These are phyloP conservation scores for Hemibagrus wyckioides DNA, from an alignment of 2,113 vertebrate species.

Conservation along the genomic window DNA sequence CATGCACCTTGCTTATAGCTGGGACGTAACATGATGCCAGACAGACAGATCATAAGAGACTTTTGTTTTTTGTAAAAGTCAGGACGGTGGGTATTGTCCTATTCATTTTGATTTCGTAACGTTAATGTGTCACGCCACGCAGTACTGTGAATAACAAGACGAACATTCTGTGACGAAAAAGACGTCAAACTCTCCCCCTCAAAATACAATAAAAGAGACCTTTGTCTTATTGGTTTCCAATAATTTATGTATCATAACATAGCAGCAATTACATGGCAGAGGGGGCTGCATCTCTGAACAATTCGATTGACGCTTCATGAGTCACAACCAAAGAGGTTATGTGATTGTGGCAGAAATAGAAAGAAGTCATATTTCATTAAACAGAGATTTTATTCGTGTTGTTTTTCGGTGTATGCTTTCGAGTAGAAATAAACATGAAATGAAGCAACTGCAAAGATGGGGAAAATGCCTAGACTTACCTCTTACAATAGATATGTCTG, in stretches of 20 bases:
- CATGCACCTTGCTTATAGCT: not conserved
- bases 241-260: conserved; percentile 26
- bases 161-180: conserved; percentile 42
- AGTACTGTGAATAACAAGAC: conserved; percentile 36
- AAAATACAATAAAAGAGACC: conserved; percentile 54
- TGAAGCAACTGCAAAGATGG: not conserved
- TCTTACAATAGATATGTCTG: conserved; percentile 29
- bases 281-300: conserved; percentile 9
- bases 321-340: not conserved
- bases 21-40: no score
- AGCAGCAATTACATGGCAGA: conserved; percentile 6
- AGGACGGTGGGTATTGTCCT: conserved; percentile 10
- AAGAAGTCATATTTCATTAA: not conserved
- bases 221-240: conserved; percentile 61
- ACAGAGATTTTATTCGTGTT: not conserved
- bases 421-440: not conserved
- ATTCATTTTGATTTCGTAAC: conserved; percentile 35
- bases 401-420: not conserved
- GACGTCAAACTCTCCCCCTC: conserved; percentile 44
- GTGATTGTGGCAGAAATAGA: not conserved
- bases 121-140: conserved; percentile 34
- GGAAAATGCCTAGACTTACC: conserved; percentile 6
- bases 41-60: not conserved
- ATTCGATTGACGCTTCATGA: conserved; percentile 9
- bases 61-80: not conserved